phyloP scores from a whole-genome alignment of 2,797 vertebrate genomes.

The Chrosomus eos region DNA sequence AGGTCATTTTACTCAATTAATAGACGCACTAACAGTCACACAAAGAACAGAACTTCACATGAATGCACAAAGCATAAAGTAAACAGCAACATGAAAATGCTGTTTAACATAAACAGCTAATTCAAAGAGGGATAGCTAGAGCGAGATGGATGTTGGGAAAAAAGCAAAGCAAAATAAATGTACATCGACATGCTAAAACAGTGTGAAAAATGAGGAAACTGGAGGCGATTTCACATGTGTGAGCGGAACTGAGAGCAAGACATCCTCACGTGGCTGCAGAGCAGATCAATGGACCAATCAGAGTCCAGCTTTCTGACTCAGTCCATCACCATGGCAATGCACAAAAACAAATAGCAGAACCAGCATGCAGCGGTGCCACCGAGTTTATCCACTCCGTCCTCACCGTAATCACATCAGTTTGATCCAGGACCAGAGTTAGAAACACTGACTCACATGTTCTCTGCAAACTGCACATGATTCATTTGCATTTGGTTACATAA shows the following conservation, averaged over 20 bases:
- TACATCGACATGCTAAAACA: conserved; percentile 14
- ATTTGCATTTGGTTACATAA: conserved; percentile 42
- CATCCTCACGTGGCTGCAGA: not conserved
- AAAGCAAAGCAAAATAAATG: not conserved
- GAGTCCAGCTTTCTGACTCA: conserved; percentile 39
- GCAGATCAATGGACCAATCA: not conserved
- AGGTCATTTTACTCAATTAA: conserved; percentile 23
- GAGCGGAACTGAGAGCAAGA: not conserved
- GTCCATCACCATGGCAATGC: conserved; percentile 28
- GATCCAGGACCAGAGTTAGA: not conserved
- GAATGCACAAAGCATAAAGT: conserved; percentile 23
- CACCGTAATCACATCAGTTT: not conserved
- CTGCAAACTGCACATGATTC: not conserved
- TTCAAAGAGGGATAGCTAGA: not conserved
- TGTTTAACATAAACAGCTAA: conserved; percentile 13
- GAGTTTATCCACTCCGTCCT: not conserved
- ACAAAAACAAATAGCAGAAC: conserved; percentile 40
- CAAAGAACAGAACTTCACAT: conserved; percentile 12
- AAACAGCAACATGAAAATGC: conserved; percentile 24
- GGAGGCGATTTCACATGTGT: not conserved
- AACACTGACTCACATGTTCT: conserved; percentile 14
- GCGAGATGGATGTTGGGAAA: conserved; percentile 8
- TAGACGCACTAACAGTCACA: not conserved
- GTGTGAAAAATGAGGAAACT: not conserved
- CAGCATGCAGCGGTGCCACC: not conserved